phyloP scores from a whole-genome alignment of 2,888 invertebrate genomes.

The Eupithecia dodoneata region DNA sequence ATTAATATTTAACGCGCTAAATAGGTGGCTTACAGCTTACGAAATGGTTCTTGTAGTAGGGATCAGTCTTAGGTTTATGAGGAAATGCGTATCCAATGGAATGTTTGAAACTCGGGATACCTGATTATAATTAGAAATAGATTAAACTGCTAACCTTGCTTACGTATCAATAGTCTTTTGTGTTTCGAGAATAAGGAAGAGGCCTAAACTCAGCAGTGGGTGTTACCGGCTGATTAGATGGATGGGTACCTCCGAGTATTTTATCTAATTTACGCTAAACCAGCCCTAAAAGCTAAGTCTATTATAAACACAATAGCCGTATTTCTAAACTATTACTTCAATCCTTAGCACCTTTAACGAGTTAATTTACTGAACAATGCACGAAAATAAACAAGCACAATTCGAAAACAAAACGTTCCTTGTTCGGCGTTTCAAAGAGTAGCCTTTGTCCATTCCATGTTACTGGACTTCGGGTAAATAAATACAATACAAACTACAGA shows the following conservation, averaged over 20 bases:
- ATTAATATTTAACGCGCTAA: conserved; percentile 62
- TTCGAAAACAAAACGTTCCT: conserved; percentile 17
- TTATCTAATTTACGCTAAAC: neutral
- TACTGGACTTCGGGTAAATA: conserved; percentile 3
- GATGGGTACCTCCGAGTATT: neutral
- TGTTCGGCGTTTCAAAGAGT: conserved; percentile 17
- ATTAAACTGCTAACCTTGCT: too few species aligned
- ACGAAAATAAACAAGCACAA: conserved; percentile 7
- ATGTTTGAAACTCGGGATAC: neutral
- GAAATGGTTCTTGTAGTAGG: conserved; percentile 26
- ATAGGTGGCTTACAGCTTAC: conserved; percentile 33
- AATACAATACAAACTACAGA: conserved; percentile 9
- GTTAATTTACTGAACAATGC: conserved; percentile 11
- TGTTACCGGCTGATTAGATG: too few species aligned
- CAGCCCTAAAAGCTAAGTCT: neutral
- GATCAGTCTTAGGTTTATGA: neutral
- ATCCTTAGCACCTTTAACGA: conserved; percentile 9
- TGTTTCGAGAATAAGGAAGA: too few species aligned
- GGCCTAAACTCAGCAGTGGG: too few species aligned
- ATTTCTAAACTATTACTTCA: neutral
- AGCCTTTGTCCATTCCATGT: conserved; percentile 26
- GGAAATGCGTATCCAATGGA: neutral
- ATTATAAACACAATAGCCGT: neutral
- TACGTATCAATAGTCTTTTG: too few species aligned
- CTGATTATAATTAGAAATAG: too few species aligned